These are phyloP conservation scores for Xestia sexstrigata DNA, from an alignment of 2,888 invertebrate genomes.

Conservation along the genomic window DNA sequence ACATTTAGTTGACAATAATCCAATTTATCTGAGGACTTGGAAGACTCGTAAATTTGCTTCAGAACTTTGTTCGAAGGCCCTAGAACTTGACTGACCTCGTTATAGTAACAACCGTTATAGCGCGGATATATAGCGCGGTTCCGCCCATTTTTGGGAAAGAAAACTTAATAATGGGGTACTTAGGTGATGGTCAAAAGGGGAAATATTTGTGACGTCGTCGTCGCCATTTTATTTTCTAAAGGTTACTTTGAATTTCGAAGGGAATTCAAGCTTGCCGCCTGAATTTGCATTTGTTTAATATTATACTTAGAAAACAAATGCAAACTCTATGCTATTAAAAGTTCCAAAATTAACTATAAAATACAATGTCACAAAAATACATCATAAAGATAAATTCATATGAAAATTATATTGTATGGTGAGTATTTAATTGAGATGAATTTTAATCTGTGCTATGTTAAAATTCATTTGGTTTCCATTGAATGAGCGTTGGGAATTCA, in stretches of 20 bases:
- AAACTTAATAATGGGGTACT: background rate
- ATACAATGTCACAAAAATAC: background rate
- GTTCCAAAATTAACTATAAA: background rate
- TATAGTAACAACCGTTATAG: slow-evolving; percentile 48
- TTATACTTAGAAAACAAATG: background rate
- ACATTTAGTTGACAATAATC: slow-evolving; percentile 82
- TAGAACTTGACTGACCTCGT: slow-evolving; percentile 62
- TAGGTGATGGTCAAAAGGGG: background rate
- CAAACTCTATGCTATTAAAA: background rate
- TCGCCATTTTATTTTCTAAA: background rate
- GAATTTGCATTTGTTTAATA: too few species aligned
- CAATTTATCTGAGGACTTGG: slow-evolving; percentile 78
- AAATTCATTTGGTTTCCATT: slow-evolving; percentile 23
- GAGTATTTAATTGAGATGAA: slow-evolving; percentile 3
- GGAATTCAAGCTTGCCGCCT: too few species aligned
- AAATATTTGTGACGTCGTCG: background rate
- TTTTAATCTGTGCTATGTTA: slow-evolving; percentile 14
- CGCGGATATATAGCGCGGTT: slow-evolving; percentile 20
- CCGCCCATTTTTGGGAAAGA: slow-evolving; percentile 25
- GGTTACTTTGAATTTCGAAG: too few species aligned
- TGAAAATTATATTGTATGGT: slow-evolving; percentile 26
- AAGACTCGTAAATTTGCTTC: slow-evolving; percentile 76
- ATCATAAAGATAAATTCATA: slow-evolving; percentile 18
- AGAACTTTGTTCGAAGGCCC: slow-evolving; percentile 73
- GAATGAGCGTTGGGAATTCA: slow-evolving; percentile 15